Evolutionary conservation across 1,140 invertebrate species (phyloP).

Genomic region (Melipona quadrifasciata): DNA sequence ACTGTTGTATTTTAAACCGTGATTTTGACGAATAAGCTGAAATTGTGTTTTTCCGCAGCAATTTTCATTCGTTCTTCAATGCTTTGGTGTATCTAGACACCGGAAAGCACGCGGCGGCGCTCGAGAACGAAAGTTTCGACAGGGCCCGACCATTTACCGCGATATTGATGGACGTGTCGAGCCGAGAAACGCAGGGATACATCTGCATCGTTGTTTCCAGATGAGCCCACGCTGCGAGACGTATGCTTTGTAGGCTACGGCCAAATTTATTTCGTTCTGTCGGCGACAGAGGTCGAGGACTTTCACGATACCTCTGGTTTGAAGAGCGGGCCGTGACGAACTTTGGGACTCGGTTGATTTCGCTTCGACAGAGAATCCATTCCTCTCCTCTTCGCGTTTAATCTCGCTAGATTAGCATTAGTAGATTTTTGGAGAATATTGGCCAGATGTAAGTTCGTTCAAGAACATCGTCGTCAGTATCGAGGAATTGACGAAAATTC

Average conservation of each 20-base stretch:
- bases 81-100: too few species aligned
- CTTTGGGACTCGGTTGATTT: neutral
- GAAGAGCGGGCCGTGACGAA: conserved; percentile 18
- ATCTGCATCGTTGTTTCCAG: conserved; percentile 67
- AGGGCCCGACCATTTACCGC: conserved; percentile 37
- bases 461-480: too few species aligned
- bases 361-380: too few species aligned
- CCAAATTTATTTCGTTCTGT: conserved; percentile 67
- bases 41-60: too few species aligned
- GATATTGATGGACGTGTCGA: conserved; percentile 68
- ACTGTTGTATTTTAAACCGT: too few species aligned
- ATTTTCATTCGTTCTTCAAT: too few species aligned
- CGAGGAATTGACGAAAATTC: too few species aligned
- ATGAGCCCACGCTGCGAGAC: conserved; percentile 68
- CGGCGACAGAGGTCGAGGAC: conserved; percentile 66
- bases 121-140: conserved; percentile 29
- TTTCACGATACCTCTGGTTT: conserved; percentile 48
- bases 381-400: too few species aligned
- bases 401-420: too few species aligned
- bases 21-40: too few species aligned
- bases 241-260: conserved; percentile 58
- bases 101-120: neutral
- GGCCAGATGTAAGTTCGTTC: too few species aligned
- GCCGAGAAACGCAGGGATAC: conserved; percentile 61
- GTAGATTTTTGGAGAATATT: too few species aligned